Evolutionary conservation across 2,888 invertebrate genomes (phyloP).

Genomic region (Himalopsyche japonica): DNA sequence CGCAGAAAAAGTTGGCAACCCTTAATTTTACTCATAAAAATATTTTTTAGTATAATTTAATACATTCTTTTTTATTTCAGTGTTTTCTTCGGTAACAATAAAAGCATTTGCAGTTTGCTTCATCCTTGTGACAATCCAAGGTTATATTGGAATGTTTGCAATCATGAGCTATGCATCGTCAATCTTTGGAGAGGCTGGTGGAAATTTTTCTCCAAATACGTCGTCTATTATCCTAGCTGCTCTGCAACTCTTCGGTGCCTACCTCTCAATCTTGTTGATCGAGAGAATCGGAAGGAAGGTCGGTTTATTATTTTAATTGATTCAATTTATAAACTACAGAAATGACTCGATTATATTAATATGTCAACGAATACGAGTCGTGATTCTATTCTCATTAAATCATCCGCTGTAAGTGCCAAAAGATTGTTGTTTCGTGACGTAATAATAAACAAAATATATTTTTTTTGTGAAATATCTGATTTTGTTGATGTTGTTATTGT

Average conservation of each 20-base stretch:
- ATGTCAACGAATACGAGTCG: no score
- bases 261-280: constrained; percentile 18
- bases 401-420: no score
- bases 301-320: not conserved
- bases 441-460: no score
- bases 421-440: no score
- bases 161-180: constrained; percentile 46
- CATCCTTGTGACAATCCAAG: constrained; percentile 45
- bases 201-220: constrained; percentile 13
- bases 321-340: not conserved
- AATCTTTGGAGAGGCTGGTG: constrained; percentile 41
- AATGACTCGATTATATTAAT: no score
- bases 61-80: constrained; percentile 41
- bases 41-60: not conserved
- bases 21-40: no score
- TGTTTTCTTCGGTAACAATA: constrained; percentile 41
- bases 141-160: constrained; percentile 47
- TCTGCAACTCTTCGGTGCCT: constrained; percentile 20
- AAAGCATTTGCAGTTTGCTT: constrained; percentile 44
- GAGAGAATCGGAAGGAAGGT: constrained; percentile 32
- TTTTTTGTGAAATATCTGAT: no score
- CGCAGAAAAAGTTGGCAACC: no score
- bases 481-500: no score
- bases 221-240: constrained; percentile 29
- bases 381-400: no score